A percentile compares a stretch with the other conserved stretches of the same genome.
phyloP scores from a whole-genome alignment of 2,113 vertebrate genomes.

The Salvelinus sp. region DNA sequence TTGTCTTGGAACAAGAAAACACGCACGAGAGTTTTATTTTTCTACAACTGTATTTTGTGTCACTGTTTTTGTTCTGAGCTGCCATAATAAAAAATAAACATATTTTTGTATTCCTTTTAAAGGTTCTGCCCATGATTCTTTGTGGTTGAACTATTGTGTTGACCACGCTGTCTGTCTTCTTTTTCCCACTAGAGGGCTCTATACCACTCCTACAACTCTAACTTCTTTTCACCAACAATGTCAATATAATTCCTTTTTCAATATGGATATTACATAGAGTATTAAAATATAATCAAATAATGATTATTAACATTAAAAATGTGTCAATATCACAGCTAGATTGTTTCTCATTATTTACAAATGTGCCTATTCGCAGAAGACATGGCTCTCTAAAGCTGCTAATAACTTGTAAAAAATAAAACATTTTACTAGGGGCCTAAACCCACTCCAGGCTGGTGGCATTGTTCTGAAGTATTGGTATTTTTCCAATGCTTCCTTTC shows the following conservation, averaged over 20 bases:
- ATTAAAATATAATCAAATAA: too few relatives aligned
- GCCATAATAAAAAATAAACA: constrained; percentile 86
- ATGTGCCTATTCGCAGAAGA: too few relatives aligned
- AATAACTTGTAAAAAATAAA: too few relatives aligned
- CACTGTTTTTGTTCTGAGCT: constrained; percentile 82
- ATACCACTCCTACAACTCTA: neutral
- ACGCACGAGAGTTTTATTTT: constrained; percentile 88
- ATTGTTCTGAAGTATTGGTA: too few relatives aligned
- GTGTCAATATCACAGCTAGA: too few relatives aligned
- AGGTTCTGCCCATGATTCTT: constrained; percentile 13
- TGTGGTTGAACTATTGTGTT: constrained; percentile 18
- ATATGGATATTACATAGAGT: too few relatives aligned
- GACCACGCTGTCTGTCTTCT: neutral
- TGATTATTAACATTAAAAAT: too few relatives aligned
- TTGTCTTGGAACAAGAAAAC: constrained; percentile 57
- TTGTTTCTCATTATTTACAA: too few relatives aligned
- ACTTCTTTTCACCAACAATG: neutral
- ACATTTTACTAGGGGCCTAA: too few relatives aligned
- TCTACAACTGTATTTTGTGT: constrained; percentile 88
- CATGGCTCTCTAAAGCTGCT: too few relatives aligned
- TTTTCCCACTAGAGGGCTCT: neutral
- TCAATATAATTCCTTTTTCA: neutral
- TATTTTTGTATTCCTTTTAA: constrained; percentile 96
- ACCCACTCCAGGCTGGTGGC: too few relatives aligned
- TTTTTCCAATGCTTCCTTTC: neutral